phyloP scores from a whole-genome alignment of 2,113 vertebrate genomes.

The Corythaeola cristata region DNA sequence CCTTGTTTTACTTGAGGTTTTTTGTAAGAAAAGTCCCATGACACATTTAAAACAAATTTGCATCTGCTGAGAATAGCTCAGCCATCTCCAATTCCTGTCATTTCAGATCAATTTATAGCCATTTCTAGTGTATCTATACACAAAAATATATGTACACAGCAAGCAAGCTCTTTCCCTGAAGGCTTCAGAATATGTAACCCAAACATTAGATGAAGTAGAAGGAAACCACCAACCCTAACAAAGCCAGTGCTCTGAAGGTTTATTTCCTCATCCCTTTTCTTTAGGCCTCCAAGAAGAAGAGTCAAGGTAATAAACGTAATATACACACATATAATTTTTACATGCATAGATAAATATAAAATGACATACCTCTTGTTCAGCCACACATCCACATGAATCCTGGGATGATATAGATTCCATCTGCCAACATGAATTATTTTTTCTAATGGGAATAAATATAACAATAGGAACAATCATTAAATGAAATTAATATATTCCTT shows the following conservation, averaged over 20 bases:
- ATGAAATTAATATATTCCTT: neutral
- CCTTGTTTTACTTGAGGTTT: neutral
- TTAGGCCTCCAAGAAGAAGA: neutral
- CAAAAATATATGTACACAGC: neutral
- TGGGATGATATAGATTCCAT: neutral
- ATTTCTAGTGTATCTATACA: neutral
- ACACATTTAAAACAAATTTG: neutral
- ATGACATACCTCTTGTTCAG: neutral
- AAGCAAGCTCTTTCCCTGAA: neutral
- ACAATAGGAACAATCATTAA: neutral
- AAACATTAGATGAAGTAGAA: neutral
- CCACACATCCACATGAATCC: slow-evolving; percentile 27
- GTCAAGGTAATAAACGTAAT: neutral
- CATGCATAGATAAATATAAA: neutral
- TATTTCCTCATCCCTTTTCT: neutral
- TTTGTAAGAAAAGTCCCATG: neutral
- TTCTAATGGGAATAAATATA: neutral
- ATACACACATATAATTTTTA: neutral
- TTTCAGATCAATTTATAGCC: neutral
- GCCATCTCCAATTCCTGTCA: neutral
- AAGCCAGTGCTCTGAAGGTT: neutral
- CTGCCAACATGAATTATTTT: slow-evolving; percentile 49
- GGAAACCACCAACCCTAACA: neutral
- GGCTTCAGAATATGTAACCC: neutral
- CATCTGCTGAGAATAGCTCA: neutral